These are phyloP conservation scores for Ditula angustiorana DNA, from an alignment of 2,888 invertebrate species.

Conservation along the genomic window DNA sequence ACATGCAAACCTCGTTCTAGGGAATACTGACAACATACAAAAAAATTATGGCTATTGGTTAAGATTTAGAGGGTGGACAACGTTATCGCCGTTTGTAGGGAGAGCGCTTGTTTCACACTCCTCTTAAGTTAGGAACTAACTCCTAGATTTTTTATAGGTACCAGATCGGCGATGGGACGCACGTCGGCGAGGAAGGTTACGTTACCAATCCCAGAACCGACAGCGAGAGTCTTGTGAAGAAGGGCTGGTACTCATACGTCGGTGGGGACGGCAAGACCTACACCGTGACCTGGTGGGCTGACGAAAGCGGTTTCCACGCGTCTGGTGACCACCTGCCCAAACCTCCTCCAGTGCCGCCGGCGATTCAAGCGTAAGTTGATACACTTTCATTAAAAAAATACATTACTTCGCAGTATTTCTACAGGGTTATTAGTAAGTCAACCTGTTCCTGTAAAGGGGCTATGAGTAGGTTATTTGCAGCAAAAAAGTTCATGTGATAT, in stretches of 20 bases:
- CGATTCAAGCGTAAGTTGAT: conserved; percentile 73
- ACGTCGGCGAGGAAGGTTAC: conserved; percentile 78
- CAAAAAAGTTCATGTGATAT: too few relatives aligned
- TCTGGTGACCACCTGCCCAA: conserved; percentile 77
- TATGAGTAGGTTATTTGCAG: too few relatives aligned
- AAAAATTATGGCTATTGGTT: too few relatives aligned
- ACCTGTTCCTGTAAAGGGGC: too few relatives aligned
- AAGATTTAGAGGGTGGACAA: too few relatives aligned
- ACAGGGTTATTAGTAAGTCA: too few relatives aligned
- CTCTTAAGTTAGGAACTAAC: too few relatives aligned
- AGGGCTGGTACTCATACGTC: conserved; percentile 77
- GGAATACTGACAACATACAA: too few relatives aligned
- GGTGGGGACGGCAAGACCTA: conserved; percentile 75
- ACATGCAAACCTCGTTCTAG: too few relatives aligned
- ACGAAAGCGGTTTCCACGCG: conserved; percentile 78
- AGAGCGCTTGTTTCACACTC: too few relatives aligned
- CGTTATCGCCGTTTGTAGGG: too few relatives aligned
- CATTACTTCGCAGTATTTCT: not conserved
- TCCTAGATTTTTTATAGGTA: conserved; percentile 59
- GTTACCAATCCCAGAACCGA: conserved; percentile 64
- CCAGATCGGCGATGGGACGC: conserved; percentile 76
- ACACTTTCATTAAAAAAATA: not conserved
- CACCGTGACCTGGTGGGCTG: conserved; percentile 78
- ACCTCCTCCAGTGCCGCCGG: conserved; percentile 70
- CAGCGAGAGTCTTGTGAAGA: conserved; percentile 76